phyloP scores from a whole-genome alignment of 2,888 invertebrate genomes.

The Antheraea assamensis region DNA sequence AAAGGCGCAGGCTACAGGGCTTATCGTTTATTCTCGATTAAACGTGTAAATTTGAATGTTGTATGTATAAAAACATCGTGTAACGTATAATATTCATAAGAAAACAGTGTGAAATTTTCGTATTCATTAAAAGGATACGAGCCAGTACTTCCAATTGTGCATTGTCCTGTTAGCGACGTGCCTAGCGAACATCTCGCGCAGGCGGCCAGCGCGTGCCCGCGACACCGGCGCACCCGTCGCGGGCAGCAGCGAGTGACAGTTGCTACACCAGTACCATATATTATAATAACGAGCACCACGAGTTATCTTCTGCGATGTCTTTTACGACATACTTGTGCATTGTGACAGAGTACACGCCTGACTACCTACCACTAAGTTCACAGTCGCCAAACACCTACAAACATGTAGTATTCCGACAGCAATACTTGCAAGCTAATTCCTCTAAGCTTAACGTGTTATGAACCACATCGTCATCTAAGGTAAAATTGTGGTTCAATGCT shows the following conservation, averaged over 20 bases:
- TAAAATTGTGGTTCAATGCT: not conserved
- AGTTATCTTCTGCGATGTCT: not conserved
- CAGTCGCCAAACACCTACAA: not conserved
- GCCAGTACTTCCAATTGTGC: slow-evolving; percentile 99
- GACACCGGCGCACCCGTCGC: slow-evolving; percentile 98
- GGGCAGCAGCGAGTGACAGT: slow-evolving; percentile 96
- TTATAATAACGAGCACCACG: not conserved
- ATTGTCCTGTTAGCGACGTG: slow-evolving; percentile 93
- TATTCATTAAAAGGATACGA: slow-evolving; percentile 88
- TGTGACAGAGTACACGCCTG: no score
- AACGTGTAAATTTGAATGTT: no score
- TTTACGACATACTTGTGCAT: not conserved
- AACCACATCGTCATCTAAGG: not conserved
- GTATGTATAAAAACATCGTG: no score
- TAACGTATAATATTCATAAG: not conserved
- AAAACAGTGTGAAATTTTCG: not conserved
- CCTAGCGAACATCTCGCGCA: slow-evolving; percentile 96
- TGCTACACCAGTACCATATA: slow-evolving; percentile 78
- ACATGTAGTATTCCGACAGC: not conserved
- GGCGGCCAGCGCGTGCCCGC: slow-evolving; percentile 92
- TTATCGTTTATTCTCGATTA: no score
- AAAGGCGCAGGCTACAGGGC: no score
- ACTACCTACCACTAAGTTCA: not conserved
- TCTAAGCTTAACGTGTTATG: not conserved
- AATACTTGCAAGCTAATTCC: not conserved